phyloP scores from a whole-genome alignment of 2,113 vertebrate species.

The Piaya cayana region DNA sequence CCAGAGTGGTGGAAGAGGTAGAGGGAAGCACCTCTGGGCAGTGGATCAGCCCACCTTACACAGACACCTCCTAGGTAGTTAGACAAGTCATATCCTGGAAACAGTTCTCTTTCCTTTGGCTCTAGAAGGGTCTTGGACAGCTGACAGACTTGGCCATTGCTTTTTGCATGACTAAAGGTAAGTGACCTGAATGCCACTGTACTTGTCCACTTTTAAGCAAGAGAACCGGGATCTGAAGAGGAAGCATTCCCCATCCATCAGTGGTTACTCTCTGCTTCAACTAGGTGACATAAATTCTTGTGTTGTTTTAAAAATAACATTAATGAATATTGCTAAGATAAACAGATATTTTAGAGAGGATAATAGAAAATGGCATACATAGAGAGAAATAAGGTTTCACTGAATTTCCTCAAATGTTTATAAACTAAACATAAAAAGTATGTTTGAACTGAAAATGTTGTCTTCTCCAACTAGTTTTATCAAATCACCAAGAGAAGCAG shows the following conservation, averaged over 20 bases:
- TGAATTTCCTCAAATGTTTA: not conserved
- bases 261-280: not conserved
- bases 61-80: not conserved
- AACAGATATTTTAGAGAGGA: not conserved
- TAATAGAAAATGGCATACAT: not conserved
- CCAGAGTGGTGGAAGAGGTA: not conserved
- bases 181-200: accelerated
- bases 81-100: not conserved
- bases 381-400: not conserved
- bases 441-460: not conserved
- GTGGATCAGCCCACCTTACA: not conserved
- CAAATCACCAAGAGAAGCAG: not conserved
- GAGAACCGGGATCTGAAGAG: not conserved
- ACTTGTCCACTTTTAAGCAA: not conserved
- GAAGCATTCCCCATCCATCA: not conserved
- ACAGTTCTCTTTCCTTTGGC: not conserved
- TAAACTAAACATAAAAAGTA: not conserved
- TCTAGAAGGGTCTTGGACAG: not conserved
- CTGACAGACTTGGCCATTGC: not conserved
- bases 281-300: not conserved
- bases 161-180: not conserved
- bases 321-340: not conserved
- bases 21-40: not conserved
- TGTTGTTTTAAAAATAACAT: not conserved
- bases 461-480: not conserved